These are phyloP conservation scores for Hestina assimilis DNA, from an alignment of 1,140 invertebrate species.

Conservation along the genomic window DNA sequence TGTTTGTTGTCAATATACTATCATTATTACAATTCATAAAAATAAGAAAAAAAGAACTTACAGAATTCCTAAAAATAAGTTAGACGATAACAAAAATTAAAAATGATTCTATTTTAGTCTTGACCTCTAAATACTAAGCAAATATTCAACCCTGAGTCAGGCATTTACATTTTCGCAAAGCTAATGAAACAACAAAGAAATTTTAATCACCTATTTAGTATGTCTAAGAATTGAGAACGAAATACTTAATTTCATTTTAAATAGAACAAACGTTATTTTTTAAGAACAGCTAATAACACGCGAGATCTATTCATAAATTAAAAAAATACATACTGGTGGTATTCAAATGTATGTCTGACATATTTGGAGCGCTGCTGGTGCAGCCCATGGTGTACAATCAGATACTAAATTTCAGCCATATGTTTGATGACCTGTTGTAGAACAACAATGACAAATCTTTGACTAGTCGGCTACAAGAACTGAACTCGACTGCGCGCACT, in stretches of 20 bases:
- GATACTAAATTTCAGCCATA: slow-evolving; percentile 25
- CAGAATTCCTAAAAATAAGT: too few species aligned
- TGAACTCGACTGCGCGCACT: slow-evolving; percentile 52
- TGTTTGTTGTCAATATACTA: too few species aligned
- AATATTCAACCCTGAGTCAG: slow-evolving; percentile 26
- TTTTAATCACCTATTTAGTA: slow-evolving; percentile 21
- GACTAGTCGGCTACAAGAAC: slow-evolving; percentile 47
- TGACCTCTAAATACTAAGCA: slow-evolving; percentile 32
- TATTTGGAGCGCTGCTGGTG: slow-evolving; percentile 61
- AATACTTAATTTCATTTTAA: too few species aligned
- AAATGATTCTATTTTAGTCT: slow-evolving; percentile 31
- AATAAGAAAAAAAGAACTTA: too few species aligned
- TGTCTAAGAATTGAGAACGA: slow-evolving; percentile 9
- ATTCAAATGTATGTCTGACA: slow-evolving; percentile 37
- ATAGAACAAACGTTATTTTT: too few species aligned
- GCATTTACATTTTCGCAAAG: slow-evolving; percentile 26
- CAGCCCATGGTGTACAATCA: slow-evolving; percentile 57
- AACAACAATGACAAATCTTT: slow-evolving; percentile 21
- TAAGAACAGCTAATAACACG: too few species aligned
- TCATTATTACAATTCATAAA: too few species aligned
- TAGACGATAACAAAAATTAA: neutral
- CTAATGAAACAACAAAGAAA: slow-evolving; percentile 31
- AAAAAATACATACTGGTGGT: slow-evolving; percentile 50
- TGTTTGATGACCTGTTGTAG: slow-evolving; percentile 12
- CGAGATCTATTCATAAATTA: too few species aligned